phyloP scores from a whole-genome alignment of 1,140 invertebrate genomes.

The Trialeurodes vaporariorum region DNA sequence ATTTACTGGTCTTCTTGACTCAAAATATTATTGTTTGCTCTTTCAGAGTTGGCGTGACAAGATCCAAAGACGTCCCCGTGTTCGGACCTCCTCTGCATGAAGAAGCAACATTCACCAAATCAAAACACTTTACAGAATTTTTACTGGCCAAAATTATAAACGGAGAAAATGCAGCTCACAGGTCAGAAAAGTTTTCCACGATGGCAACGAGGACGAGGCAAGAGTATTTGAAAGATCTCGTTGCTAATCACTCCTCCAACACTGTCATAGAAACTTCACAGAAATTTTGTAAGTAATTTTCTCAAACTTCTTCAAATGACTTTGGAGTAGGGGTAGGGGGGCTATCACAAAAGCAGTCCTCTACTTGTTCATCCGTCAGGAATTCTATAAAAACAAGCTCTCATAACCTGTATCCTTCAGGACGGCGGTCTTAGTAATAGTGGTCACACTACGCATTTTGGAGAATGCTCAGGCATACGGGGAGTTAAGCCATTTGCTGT shows the following conservation, averaged over 20 bases:
- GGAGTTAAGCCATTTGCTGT: no score
- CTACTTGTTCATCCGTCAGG: no score
- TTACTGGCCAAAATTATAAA: slow-evolving; percentile 92
- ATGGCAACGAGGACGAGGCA: slow-evolving; percentile 93
- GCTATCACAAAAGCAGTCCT: no score
- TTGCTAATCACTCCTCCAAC: slow-evolving; percentile 70
- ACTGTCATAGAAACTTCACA: slow-evolving; percentile 72
- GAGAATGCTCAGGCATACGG: no score
- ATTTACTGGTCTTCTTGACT: neutral
- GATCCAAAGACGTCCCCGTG: slow-evolving; percentile 89
- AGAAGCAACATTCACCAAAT: slow-evolving; percentile 72
- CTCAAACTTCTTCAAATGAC: no score
- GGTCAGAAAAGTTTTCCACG: slow-evolving; percentile 91
- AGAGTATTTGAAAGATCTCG: slow-evolving; percentile 88
- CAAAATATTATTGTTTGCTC: slow-evolving; percentile 11
- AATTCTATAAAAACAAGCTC: no score
- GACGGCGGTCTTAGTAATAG: no score
- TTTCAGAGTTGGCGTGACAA: slow-evolving; percentile 71
- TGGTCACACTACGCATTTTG: no score
- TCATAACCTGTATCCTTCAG: no score
- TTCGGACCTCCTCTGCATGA: slow-evolving; percentile 89
- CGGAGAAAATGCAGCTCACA: slow-evolving; percentile 92
- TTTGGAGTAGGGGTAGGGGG: no score
- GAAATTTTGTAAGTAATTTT: slow-evolving; percentile 82
- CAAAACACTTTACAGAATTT: slow-evolving; percentile 84